Conservation (phyloP, 2,113 vertebrate genomes). For the Macrotis lagotis region DNA sequence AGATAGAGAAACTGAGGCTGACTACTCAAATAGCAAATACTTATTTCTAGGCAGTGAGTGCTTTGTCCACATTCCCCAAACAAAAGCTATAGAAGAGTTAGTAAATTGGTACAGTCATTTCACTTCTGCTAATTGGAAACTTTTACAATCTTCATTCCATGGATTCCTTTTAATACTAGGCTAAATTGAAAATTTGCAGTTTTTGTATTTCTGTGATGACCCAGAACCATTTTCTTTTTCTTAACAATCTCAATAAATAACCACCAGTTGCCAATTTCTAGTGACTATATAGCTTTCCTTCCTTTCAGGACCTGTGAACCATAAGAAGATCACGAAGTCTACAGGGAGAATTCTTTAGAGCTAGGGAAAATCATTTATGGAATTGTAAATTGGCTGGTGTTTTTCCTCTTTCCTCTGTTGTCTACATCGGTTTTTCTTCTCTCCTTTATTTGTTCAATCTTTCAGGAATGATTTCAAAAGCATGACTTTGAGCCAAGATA, state of each 20-base stretch:
- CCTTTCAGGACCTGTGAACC: background rate
- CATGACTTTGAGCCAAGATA: background rate
- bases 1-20: slow-evolving; percentile 15
- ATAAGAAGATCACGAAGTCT: background rate
- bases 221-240: slow-evolving; percentile 2
- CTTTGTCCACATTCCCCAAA: slow-evolving; percentile 41
- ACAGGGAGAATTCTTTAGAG: slow-evolving; percentile 34
- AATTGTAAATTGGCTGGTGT: background rate
- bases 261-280: slow-evolving; percentile 10
- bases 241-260: slow-evolving; percentile 27
- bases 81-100: slow-evolving; percentile 22
- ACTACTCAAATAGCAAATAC: slow-evolving; percentile 55
- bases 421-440: slow-evolving; percentile 13
- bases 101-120: background rate
- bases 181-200: slow-evolving; percentile 31
- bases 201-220: background rate
- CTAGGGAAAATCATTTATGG: slow-evolving; percentile 14
- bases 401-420: background rate
- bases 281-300: background rate
- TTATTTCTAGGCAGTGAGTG: slow-evolving; percentile 38
- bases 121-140: background rate
- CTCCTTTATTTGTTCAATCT: background rate
- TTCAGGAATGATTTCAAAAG: background rate
- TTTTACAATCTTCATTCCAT: background rate
- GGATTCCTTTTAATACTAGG: slow-evolving; percentile 14